Base-by-base conservation (phyloP, 2,797 vertebrate species). In the Argyrosomus regius region DNA sequence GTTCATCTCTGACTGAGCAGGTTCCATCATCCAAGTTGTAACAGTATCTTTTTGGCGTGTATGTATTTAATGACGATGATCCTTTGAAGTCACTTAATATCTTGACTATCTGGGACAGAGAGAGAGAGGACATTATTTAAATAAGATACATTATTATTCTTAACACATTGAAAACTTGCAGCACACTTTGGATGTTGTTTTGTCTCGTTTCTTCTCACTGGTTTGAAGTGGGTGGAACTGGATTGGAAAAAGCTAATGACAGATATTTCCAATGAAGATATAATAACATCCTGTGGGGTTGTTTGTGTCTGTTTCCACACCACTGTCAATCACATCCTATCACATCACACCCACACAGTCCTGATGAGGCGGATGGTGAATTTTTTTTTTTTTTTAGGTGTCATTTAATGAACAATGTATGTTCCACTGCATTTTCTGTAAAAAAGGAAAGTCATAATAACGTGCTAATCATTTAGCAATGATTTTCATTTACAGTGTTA, bases 1-100 rank as follows among this genome's bases (percentile, higher is more conserved):
- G 71, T 96, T 97, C 92, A 96, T 97, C 92, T 98, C 97, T 0
- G 97, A 96, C 88, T 97, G 95, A 71, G 96, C 82, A 28, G 91
- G 80, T 5, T 97, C 96, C 96, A 97, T 97, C 78, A 3, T 87
- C 58, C 70, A 77, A 72, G 62, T 48, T 78, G 48, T 68, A 54
- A 41, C 49, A 41, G 80, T 45, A 22, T 43, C 45, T 59, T 68
- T 74, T 78, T 69, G 31, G 48, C 22, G 61, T 50, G 17, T 39
- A 43, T 75, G 54, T 54, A 43, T 82, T 71, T 11, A 10, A 6
- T 68, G 20, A 71, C 54, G 66, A 11, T 24, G 74, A 48, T 78
- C 18, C 63, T 70, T 60, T 76, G n/a, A 24, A 16, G 78, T 54
- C n/a, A 7, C 64, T 61, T 31, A 26, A 53, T 75, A 49, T 52